phyloP scores from a whole-genome alignment of 2,888 invertebrate genomes.

The Eueremaeus valkanovi region DNA sequence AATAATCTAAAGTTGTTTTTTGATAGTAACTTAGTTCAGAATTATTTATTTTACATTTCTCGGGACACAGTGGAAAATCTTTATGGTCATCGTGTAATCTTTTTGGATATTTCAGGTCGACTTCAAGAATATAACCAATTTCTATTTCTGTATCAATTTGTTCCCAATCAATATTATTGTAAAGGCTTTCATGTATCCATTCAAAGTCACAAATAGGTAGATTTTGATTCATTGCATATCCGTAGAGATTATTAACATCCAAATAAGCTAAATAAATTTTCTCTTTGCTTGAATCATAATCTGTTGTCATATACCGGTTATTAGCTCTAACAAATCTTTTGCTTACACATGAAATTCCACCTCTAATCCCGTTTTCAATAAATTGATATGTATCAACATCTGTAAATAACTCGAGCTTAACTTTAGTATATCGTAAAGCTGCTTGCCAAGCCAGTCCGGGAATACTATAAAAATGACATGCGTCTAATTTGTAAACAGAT shows the following conservation, averaged over 20 bases:
- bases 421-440: conserved; percentile 48
- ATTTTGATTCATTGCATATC: conserved; percentile 41
- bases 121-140: conserved; percentile 41
- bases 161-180: conserved; percentile 24
- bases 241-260: conserved; percentile 44
- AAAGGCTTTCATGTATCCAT: conserved; percentile 2
- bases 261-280: conserved; percentile 36
- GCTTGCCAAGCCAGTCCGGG: conserved; percentile 50
- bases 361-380: conserved; percentile 47
- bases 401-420: conserved; percentile 48
- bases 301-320: conserved; percentile 39
- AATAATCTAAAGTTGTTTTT: not conserved
- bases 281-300: conserved; percentile 39
- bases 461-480: conserved; percentile 47
- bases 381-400: conserved; percentile 49
- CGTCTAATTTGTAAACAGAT: conserved; percentile 48
- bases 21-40: not conserved
- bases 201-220: conserved; percentile 40
- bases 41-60: conserved; percentile 37
- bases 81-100: conserved; percentile 37
- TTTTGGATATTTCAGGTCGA: conserved; percentile 41
- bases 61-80: conserved; percentile 44
- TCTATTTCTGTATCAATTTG: not conserved
- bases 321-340: conserved; percentile 40
- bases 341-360: conserved; percentile 36